Evolutionary conservation across 2,113 vertebrate species (phyloP).

Genomic region (Cercopithecus mona): DNA sequence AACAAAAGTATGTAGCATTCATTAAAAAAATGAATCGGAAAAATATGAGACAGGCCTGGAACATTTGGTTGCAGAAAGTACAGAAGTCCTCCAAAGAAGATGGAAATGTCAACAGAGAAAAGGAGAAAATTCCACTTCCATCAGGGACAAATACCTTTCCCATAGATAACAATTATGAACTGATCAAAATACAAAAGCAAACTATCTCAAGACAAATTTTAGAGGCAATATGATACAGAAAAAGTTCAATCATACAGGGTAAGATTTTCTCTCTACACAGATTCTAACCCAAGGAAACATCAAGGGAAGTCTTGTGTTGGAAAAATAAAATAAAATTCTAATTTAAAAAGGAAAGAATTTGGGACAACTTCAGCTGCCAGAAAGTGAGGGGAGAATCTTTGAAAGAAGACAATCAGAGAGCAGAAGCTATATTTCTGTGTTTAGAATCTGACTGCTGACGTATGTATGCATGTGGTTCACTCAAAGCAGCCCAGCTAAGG

Average conservation of each 20-base stretch:
- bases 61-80: neutral
- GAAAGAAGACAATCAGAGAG: neutral
- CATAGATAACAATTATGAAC: neutral
- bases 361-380: neutral
- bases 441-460: neutral
- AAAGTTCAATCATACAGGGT: neutral
- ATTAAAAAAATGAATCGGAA: neutral
- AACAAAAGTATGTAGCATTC: neutral
- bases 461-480: neutral
- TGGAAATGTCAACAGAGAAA: neutral
- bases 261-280: neutral
- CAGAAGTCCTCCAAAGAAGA: neutral
- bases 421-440: neutral
- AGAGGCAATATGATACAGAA: neutral
- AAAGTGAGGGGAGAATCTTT: neutral
- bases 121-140: neutral
- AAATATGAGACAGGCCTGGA: neutral
- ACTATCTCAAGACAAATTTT: neutral
- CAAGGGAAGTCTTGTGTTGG: neutral
- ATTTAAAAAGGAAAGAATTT: neutral
- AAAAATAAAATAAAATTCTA: neutral
- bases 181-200: neutral
- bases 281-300: neutral
- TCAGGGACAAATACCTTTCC: neutral
- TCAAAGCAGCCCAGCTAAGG: neutral